Evolutionary conservation across 2,888 invertebrate species (phyloP).

Genomic region (Melanchra persicariae): DNA sequence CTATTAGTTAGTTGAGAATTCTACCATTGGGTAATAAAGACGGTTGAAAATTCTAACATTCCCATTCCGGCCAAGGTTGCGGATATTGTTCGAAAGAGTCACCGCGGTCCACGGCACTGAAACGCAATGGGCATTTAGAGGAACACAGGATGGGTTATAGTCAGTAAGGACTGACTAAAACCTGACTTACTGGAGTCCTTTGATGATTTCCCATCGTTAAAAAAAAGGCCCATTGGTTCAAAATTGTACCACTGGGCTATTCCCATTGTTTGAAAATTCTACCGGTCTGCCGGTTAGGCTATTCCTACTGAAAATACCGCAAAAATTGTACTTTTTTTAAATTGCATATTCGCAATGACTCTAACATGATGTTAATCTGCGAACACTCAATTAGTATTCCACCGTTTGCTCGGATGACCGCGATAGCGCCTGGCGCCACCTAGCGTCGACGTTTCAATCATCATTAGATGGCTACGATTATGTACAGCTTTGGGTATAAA

Average conservation of each 20-base stretch:
- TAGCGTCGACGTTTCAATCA: conserved; percentile 75
- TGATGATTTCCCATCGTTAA: too few species aligned
- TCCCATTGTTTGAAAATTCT: neutral
- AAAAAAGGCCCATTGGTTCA: neutral
- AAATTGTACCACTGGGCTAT: neutral
- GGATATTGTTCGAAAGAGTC: too few species aligned
- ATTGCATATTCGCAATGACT: conserved; percentile 12
- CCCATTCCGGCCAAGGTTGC: too few species aligned
- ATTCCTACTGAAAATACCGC: neutral
- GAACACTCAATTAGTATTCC: conserved; percentile 80
- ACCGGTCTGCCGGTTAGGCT: too few species aligned
- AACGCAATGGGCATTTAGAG: too few species aligned
- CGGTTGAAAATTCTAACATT: neutral
- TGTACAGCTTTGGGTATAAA: conserved; percentile 38
- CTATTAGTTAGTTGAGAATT: too few species aligned
- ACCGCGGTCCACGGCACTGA: too few species aligned
- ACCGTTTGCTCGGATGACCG: conserved; percentile 72
- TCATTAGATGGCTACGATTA: conserved; percentile 77
- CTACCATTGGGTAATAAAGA: too few species aligned
- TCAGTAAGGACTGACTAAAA: too few species aligned
- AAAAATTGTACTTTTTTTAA: neutral
- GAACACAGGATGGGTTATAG: too few species aligned
- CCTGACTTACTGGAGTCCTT: too few species aligned
- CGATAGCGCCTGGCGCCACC: conserved; percentile 80
- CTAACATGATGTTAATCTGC: conserved; percentile 46